Conservation (phyloP, 2,888 invertebrate genomes). For the Caenorhabditis sp. region DNA sequence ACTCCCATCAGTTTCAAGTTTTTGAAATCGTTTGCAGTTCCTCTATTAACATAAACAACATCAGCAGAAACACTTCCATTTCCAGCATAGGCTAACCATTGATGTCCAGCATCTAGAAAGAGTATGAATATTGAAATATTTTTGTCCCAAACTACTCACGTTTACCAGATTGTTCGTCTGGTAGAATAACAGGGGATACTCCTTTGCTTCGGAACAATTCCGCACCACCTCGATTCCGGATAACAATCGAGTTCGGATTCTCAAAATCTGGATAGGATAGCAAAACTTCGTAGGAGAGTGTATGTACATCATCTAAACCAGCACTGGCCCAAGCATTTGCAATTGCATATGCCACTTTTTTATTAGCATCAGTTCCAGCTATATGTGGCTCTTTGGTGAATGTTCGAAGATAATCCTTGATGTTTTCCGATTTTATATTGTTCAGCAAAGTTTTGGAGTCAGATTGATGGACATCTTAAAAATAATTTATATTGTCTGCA, state of each 20-base stretch:
- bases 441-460: slow-evolving; percentile 28
- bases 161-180: slow-evolving; percentile 65
- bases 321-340: slow-evolving; percentile 58
- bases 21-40: slow-evolving; percentile 63
- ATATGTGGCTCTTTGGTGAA: slow-evolving; percentile 63
- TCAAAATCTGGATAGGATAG: slow-evolving; percentile 68
- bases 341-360: slow-evolving; percentile 62
- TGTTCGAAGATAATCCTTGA: slow-evolving; percentile 48
- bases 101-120: slow-evolving; percentile 60
- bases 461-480: slow-evolving; percentile 44
- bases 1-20: slow-evolving; percentile 58
- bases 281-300: slow-evolving; percentile 65
- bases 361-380: slow-evolving; percentile 65
- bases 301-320: slow-evolving; percentile 64
- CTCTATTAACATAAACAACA: slow-evolving; percentile 64
- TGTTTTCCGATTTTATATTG: slow-evolving; percentile 50
- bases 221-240: slow-evolving; percentile 17
- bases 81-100: slow-evolving; percentile 68
- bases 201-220: slow-evolving; percentile 58
- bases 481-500: not conserved
- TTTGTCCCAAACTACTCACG: slow-evolving; percentile 24
- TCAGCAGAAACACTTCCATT: slow-evolving; percentile 61
- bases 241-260: slow-evolving; percentile 56
- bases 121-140: too few species aligned
- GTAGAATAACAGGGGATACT: slow-evolving; percentile 58